Percentiles rank a stretch among this genome's conserved stretches.
Evolutionary conservation across 2,888 invertebrate genomes (phyloP).

Genomic region (Drosophila kanekoi): DNA sequence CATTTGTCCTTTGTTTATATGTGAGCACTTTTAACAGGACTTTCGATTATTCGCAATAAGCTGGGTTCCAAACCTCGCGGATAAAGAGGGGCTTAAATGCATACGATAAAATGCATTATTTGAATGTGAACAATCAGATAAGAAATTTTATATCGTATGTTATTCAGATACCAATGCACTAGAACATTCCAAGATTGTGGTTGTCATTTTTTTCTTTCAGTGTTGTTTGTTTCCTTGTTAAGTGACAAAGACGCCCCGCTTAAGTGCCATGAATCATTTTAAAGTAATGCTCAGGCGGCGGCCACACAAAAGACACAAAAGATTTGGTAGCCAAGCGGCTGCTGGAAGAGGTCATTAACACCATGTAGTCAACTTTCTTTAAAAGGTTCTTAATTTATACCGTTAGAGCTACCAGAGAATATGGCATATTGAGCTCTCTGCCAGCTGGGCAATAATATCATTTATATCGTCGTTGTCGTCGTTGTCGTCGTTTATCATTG

Average conservation of each 20-base stretch:
- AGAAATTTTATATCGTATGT: too few relatives aligned
- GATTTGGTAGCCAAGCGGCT: conserved; percentile 33
- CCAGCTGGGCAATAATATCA: conserved; percentile 1
- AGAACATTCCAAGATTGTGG: background rate
- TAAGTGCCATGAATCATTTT: conserved; percentile 70
- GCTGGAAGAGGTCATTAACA: conserved; percentile 67
- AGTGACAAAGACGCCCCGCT: conserved; percentile 63
- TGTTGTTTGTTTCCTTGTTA: conserved; percentile 24
- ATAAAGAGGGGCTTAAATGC: background rate
- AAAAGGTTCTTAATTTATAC: conserved; percentile 39
- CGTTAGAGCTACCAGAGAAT: conserved; percentile 44
- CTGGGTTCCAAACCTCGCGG: background rate
- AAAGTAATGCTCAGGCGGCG: conserved; percentile 46
- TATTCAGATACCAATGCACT: too few relatives aligned
- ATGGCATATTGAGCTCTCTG: conserved; percentile 9
- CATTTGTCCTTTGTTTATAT: too few relatives aligned
- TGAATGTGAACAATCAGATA: too few relatives aligned
- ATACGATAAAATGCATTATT: too few relatives aligned
- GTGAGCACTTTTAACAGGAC: background rate
- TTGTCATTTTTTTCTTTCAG: conserved; percentile 24
- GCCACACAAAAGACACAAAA: conserved; percentile 41
- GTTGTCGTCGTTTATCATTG: conserved; percentile 33
- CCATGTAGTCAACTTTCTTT: conserved; percentile 54
- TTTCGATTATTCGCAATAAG: background rate
- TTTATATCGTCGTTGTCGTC: conserved; percentile 4